Base-by-base conservation (phyloP, 2,113 vertebrate genomes). In the Glaucidium brasilianum region DNA sequence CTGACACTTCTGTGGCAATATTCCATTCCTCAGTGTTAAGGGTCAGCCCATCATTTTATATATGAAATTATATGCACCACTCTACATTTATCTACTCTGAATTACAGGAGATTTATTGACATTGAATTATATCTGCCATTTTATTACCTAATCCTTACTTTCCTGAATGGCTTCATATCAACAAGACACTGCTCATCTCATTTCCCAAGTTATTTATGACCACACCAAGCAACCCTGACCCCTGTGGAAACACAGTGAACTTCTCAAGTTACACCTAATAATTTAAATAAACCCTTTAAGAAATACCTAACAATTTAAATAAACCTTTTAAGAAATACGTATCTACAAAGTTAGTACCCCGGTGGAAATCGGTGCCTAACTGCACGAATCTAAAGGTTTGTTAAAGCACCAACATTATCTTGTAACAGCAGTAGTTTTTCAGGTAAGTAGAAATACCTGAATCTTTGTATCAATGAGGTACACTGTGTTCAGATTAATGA, bases 71-170 rank as follows among this genome's bases (percentile, higher is more conserved):
- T 62, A 41, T 10, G 52, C 81, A 87, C 62, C 77, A 13, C 45
- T 91, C 82, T 64, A 41, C 76, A 80, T 95, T 88, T 67, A 92
- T 92, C 94, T 71, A 35, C 76, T 82, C 77, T 85, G 77, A 75
- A 75, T 64, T 53, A 34, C 52, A 71, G 11, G 49, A 66, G 67
- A 88, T 90, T 86, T 96, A 96, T 90, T 10, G 7, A 43, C 41
- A 35, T 0, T 67, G 64, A 92, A 78, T 84, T 68, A 20, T 19
- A 67, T 49, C 66, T 81, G 91, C 56, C 32, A 5, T 78, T 94
- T 75, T 71, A 96, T 85, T 84, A 84, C 37, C 39, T 41, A 90
- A 55, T 37, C 55, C 55, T 71, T 47, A 63, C 73, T 67, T 78
- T 75, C 77, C 73, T 82, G 56, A 78, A 60, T n/a, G 79, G 58